Evolutionary conservation across 1,140 invertebrate genomes (phyloP).

Genomic region (Pseudomyrmex pallidus): DNA sequence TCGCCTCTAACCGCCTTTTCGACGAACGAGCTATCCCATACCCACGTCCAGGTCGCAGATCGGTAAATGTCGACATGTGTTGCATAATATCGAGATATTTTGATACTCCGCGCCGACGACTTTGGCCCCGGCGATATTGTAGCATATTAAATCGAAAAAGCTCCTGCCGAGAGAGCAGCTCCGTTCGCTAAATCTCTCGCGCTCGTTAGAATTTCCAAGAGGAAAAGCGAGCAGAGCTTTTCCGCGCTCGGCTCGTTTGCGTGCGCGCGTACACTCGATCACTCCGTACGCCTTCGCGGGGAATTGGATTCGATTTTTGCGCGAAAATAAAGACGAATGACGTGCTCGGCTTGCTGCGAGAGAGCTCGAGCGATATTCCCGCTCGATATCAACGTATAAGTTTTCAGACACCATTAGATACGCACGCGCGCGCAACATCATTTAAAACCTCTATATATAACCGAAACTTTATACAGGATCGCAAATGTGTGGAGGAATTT

Average conservation of each 20-base stretch:
- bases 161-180: slow-evolving; percentile 33
- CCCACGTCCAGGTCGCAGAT: slow-evolving; percentile 36
- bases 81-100: slow-evolving; percentile 81
- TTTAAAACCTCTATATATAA: slow-evolving; percentile 4
- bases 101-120: slow-evolving; percentile 68
- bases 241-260: slow-evolving; percentile 32
- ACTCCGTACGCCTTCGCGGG: slow-evolving; percentile 44
- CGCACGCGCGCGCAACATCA: slow-evolving; percentile 10
- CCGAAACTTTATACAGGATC: background rate
- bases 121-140: slow-evolving; percentile 56
- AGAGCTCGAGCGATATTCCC: slow-evolving; percentile 5
- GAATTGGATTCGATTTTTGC: slow-evolving; percentile 59
- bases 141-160: slow-evolving; percentile 72
- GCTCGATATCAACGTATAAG: slow-evolving; percentile 18
- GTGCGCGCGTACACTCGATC: slow-evolving; percentile 48
- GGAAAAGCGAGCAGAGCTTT: slow-evolving; percentile 45
- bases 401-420: slow-evolving; percentile 32
- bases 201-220: slow-evolving; percentile 8
- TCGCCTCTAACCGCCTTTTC: slow-evolving; percentile 63
- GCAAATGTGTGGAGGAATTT: background rate
- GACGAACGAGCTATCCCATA: slow-evolving; percentile 57
- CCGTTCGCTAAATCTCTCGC: slow-evolving; percentile 24
- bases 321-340: slow-evolving; percentile 58
- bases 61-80: slow-evolving; percentile 76
- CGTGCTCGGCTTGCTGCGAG: slow-evolving; percentile 10